phyloP scores from a whole-genome alignment of 2,888 invertebrate species.

The Folsomia manolachei region DNA sequence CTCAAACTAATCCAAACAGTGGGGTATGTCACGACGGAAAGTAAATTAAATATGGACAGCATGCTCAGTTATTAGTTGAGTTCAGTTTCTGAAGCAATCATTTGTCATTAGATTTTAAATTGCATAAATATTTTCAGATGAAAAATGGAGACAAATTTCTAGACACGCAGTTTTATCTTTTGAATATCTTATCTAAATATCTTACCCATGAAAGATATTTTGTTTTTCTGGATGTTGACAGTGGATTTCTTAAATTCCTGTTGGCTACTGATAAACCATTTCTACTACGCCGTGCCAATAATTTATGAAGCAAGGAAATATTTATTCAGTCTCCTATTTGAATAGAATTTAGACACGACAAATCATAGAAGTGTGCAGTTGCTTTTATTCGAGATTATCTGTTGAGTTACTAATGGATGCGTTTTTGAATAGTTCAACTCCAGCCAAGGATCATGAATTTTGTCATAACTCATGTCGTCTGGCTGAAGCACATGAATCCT shows the following conservation, averaged over 20 bases:
- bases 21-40: not conserved
- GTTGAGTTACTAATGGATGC: too few species aligned
- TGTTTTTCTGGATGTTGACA: too few species aligned
- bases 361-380: not conserved
- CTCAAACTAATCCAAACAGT: not conserved
- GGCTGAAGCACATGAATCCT: too few species aligned
- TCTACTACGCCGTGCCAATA: not conserved
- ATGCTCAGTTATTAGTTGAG: not conserved
- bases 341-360: not conserved
- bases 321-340: not conserved
- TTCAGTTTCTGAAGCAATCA: not conserved
- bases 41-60: too few species aligned
- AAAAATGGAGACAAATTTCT: too few species aligned
- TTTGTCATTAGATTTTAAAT: not conserved
- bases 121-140: too few species aligned
- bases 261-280: too few species aligned
- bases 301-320: not conserved
- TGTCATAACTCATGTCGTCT: not conserved
- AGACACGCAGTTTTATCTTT: too few species aligned
- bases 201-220: too few species aligned
- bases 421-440: not conserved
- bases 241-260: too few species aligned
- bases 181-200: too few species aligned
- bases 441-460: not conserved
- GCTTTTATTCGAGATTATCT: not conserved